Evolutionary conservation across 35 echinoderm and acorn worm species (phyloP), one percentile per base, ranked within the genome.

Genomic region (Heliocidaris tuberculata): DNA sequence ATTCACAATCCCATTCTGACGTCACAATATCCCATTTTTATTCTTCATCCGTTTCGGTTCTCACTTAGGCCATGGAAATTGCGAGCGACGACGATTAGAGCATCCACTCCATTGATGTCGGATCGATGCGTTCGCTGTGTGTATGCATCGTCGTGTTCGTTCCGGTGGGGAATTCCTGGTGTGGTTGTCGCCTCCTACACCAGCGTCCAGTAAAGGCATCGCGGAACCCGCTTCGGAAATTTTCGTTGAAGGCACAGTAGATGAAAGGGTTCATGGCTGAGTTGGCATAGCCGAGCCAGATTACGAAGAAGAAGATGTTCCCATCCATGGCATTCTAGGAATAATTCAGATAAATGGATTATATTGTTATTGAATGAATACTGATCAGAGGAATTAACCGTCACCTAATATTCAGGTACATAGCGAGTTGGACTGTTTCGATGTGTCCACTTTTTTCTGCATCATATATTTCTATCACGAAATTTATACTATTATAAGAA

Each of bases 221-320:
- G 2, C 94, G 65, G 61, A 99, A 99, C 12, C 98, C 98, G 30
- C 95, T 94, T 9, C 98, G 92, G 89, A 99, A 99, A 86, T 99
- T 99, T 85, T 99, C 96, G 93, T 99, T 99, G 95, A 99, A 99
- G 30, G 96, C 98, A 71, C 98, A 99, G 90, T 99, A 99, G 88
- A 99, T 97, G 48, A 99, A 97, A n/a, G 98, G 98, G 95, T 99
- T 99, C 94, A 99, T 95, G 24, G 96, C 98, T 48, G 96, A 97
- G 88, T 98, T 98, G 3, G 95, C 94, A 48, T 98, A 95, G 15
- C 94, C 97, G 9, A 96, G 85, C 97, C 95, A 98, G 10, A 94
- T 50, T 59, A 85, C 65, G 65, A 71, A 32, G 65, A 95, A 97
- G n/a, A 49, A 94, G 31, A 95, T 49, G 27, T 88, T 92, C 7